Evolutionary conservation across 2,113 vertebrate species (phyloP).

Genomic region (Cyanistes caeruleus): DNA sequence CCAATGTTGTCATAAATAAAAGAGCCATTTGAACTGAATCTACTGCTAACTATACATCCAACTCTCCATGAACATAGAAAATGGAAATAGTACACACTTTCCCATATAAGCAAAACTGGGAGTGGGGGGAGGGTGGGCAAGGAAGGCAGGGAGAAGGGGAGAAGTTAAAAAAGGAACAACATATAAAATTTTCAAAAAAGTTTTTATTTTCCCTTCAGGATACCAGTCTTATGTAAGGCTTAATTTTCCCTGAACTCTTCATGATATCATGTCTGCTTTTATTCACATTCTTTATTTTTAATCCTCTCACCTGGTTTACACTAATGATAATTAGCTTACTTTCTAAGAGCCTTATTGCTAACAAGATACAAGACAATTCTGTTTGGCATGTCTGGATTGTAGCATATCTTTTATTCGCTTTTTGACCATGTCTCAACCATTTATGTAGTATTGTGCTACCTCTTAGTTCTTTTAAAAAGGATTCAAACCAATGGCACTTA

Average conservation of each 20-base stretch:
- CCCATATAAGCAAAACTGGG: not conserved
- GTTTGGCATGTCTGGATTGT: not conserved
- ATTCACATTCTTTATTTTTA: not conserved
- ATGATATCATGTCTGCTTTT: not conserved
- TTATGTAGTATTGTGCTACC: not conserved
- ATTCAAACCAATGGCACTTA: not conserved
- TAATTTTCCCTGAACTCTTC: not conserved
- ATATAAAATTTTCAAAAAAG: not conserved
- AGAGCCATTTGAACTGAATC: not conserved
- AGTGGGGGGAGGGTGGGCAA: accelerated
- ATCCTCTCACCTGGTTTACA: not conserved
- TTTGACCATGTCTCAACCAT: not conserved
- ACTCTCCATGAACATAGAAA: not conserved
- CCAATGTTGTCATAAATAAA: not conserved
- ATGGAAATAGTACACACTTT: not conserved
- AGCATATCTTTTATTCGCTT: not conserved
- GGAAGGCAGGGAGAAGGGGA: accelerated
- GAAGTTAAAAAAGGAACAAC: not conserved
- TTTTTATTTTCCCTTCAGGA: not conserved
- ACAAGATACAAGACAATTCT: not conserved
- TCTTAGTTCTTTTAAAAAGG: not conserved
- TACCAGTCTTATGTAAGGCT: not conserved
- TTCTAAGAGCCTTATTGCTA: not conserved
- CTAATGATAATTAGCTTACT: not conserved
- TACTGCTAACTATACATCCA: not conserved